Percentiles rank a stretch among this genome's conserved stretches.
phyloP scores from a whole-genome alignment of 2,113 vertebrate genomes.

The Eidolon helvum region DNA sequence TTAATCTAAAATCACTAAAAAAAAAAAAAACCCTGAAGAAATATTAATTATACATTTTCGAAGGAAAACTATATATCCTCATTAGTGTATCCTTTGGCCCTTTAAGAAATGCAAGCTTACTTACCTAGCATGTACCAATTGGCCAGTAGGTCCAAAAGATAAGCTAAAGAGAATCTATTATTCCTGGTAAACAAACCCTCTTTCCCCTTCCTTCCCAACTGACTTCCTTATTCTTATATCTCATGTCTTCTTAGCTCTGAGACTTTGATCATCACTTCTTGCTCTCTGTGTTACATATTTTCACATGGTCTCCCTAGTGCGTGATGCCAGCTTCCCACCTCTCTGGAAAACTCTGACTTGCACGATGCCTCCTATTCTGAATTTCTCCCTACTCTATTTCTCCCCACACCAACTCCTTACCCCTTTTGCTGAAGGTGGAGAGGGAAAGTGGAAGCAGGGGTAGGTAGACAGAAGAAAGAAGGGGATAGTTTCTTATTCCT shows the following conservation, averaged over 20 bases:
- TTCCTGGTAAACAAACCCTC: not conserved
- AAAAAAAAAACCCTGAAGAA: not conserved
- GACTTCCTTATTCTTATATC: not conserved
- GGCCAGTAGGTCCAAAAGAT: not conserved
- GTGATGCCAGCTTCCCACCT: not conserved
- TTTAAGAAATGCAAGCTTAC: not conserved
- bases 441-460: not conserved
- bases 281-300: not conserved
- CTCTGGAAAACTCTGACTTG: not conserved
- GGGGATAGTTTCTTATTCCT: not conserved
- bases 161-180: not conserved
- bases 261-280: not conserved
- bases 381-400: not conserved
- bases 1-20: not conserved
- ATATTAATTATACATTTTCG: not conserved
- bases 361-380: not conserved
- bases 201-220: not conserved
- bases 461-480: not conserved
- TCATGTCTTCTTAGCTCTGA: not conserved
- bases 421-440: not conserved
- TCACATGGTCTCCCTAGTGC: not conserved
- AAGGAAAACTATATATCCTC: not conserved
- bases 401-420: not conserved
- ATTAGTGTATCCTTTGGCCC: not conserved
- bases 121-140: not conserved